Percentiles rank a stretch among this genome's conserved stretches.
Conservation (phyloP, 1,140 invertebrate species). For the Aphis craccivora region DNA sequence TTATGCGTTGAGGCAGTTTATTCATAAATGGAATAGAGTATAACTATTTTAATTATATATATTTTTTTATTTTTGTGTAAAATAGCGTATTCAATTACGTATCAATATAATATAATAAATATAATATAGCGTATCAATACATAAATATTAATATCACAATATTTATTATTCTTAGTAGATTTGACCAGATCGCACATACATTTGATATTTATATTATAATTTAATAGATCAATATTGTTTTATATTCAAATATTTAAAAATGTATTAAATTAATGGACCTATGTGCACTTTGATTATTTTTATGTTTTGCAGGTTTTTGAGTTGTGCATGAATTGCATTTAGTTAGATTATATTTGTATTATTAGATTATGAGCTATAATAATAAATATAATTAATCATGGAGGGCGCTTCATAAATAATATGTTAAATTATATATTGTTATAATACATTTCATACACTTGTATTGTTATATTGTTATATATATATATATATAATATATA, state of each 20-base stretch:
- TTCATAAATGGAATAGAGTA: not conserved
- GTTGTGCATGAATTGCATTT: conserved; percentile 43
- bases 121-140: too few relatives aligned
- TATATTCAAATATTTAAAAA: not conserved
- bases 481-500: not conserved
- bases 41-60: not conserved
- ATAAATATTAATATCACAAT: not conserved
- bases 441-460: not conserved
- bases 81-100: not conserved
- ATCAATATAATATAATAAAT: too few relatives aligned
- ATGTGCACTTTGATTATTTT: not conserved
- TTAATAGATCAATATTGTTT: not conserved
- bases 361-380: not conserved
- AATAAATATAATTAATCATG: not conserved
- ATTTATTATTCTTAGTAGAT: not conserved
- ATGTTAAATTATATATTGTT: not conserved
- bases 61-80: not conserved
- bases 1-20: not conserved
- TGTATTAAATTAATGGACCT: not conserved
- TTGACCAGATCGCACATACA: not conserved
- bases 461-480: too few relatives aligned
- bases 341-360: not conserved
- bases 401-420: not conserved
- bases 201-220: not conserved
- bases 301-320: conserved; percentile 19